Evolutionary conservation across 2,113 vertebrate species (phyloP).

Genomic region (Chionomys nivalis): DNA sequence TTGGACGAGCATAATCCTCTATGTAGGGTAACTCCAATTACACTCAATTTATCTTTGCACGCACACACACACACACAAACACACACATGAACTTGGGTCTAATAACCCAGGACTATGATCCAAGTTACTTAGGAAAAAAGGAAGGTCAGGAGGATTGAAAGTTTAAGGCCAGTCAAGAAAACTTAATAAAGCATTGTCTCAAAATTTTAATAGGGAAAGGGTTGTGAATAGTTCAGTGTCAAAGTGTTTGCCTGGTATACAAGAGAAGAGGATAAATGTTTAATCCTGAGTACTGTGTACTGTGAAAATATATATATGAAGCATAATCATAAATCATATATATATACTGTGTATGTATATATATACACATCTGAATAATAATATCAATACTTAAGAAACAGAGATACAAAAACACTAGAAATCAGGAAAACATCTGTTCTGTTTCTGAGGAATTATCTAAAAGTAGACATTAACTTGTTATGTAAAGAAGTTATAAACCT

Average conservation of each 20-base stretch:
- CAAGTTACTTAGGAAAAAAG: background rate
- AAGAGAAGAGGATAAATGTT: background rate
- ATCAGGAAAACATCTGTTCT: no score
- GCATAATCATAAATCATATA: no score
- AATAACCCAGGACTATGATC: background rate
- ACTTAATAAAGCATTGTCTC: background rate
- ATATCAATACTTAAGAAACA: no score
- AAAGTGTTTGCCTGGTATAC: background rate
- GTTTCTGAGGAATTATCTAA: no score
- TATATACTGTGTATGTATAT: no score
- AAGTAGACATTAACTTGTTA: background rate
- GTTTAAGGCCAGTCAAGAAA: background rate
- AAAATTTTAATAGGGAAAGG: background rate
- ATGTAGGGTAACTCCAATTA: background rate
- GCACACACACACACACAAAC: background rate
- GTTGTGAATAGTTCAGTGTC: background rate
- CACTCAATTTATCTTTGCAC: background rate
- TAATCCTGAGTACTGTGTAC: background rate
- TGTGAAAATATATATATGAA: background rate
- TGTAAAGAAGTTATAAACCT: conserved; percentile 19
- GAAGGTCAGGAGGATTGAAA: background rate
- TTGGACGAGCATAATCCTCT: background rate
- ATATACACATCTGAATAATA: no score
- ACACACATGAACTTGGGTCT: background rate
- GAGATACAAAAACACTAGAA: no score